Evolutionary conservation across 1,140 invertebrate species (phyloP), one percentile per base, ranked within the genome.

Genomic region (Littorina saxatilis): DNA sequence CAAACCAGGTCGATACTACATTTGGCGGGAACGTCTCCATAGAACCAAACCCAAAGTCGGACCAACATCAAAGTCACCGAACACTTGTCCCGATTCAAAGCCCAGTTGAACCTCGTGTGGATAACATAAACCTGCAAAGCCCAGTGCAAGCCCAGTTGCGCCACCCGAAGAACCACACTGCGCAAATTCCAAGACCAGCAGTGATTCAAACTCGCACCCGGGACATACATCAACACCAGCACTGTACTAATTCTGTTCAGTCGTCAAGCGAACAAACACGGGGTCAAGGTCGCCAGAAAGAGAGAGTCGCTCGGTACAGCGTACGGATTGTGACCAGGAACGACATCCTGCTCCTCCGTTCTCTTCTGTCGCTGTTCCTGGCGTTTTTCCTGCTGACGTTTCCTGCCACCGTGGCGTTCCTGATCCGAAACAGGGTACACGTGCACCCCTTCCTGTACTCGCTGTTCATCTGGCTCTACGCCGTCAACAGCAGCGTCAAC

Each of bases 401-500:
- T 20, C 82, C 82, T 17, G 55, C 52, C 55, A 66, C 52, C 4
- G 7, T 81, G 7, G 27, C 55, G 23, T 61, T 50, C 58, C 40
- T 81, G 20, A 27, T 75, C 2, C 78, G 80, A 40, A 66, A 20
- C 20, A 50, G 52, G 37, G 5, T 76, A 2, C n/a, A 74, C 47
- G 61, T 61, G 20, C 20, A 72, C 9, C 37, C 73, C 29, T 52
- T 40, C 11, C 17, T 82, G 9, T 73, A 66, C 74, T 40, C 37
- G 32, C 29, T 73, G 50, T 55, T n/a, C 39, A 47, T 66, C 35
- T 84, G 66, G 58, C 32, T 78, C 29, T 55, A 58, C 23, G 76
- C 75, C 50, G 68, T 72, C n/a, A 84, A 84, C 76, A 52, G 39
- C 29, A 68, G 80, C 37, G 43, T 78, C 39, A 81, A 84, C 72